Percentiles rank a stretch among this genome's conserved stretches.
Evolutionary conservation across 2,888 invertebrate species (phyloP).

Genomic region (Caenorhabditis angaria): DNA sequence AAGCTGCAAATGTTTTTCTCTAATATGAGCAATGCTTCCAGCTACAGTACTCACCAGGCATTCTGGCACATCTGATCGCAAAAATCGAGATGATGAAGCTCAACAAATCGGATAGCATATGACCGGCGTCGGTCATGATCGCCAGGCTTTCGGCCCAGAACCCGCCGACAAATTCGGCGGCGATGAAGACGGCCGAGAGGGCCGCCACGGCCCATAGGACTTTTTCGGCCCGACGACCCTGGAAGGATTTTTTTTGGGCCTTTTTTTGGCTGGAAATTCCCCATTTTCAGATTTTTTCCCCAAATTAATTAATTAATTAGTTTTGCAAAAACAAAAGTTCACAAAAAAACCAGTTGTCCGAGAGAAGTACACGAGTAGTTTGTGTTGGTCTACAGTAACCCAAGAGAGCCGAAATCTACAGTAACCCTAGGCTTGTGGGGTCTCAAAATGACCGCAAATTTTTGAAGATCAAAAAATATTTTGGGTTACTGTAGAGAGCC

Average conservation of each 20-base stretch:
- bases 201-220: constrained; percentile 59
- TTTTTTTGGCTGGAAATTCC: constrained; percentile 5
- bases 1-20: constrained; percentile 75
- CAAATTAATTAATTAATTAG: too few relatives aligned
- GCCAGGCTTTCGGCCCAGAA: constrained; percentile 81
- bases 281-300: too few relatives aligned
- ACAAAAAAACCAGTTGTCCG: too few relatives aligned
- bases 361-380: too few relatives aligned
- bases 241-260: constrained; percentile 6
- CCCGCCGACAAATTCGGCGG: constrained; percentile 55
- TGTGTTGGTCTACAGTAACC: too few relatives aligned
- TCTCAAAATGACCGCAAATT: too few relatives aligned
- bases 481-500: too few relatives aligned
- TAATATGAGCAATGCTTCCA: constrained; percentile 5
- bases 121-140: constrained; percentile 88
- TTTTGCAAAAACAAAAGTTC: too few relatives aligned
- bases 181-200: constrained; percentile 60
- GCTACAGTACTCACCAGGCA: constrained; percentile 78
- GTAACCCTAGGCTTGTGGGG: too few relatives aligned
- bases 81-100: constrained; percentile 97
- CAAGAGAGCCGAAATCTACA: too few relatives aligned
- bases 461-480: too few relatives aligned
- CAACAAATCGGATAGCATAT: constrained; percentile 93
- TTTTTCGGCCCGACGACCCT: constrained; percentile 60
- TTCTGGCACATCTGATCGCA: constrained; percentile 84